phyloP scores from a whole-genome alignment of 2,888 invertebrate species.

The Drosophila trichaetosa region DNA sequence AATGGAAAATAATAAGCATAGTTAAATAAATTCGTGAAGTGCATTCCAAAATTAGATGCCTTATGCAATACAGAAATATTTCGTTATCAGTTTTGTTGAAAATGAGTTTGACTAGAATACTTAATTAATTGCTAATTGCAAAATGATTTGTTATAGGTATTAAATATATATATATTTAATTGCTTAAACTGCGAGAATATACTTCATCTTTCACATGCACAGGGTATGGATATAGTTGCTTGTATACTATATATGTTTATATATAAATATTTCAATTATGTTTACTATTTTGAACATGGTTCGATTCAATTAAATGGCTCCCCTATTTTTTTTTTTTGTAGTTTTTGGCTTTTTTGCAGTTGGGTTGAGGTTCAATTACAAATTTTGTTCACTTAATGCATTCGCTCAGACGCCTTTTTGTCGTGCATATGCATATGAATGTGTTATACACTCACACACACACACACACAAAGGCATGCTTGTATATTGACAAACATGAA shows the following conservation, averaged over 20 bases:
- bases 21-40: neutral
- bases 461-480: neutral
- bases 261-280: conserved; percentile 10
- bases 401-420: conserved; percentile 2
- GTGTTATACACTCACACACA: neutral
- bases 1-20: neutral
- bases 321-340: neutral
- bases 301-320: conserved; percentile 21
- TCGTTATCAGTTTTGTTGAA: neutral
- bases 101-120: neutral
- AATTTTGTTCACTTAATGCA: conserved; percentile 15
- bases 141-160: neutral
- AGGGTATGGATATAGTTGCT: neutral
- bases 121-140: neutral
- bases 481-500: conserved; percentile 1
- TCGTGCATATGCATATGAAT: conserved; percentile 3
- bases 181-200: neutral
- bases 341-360: neutral
- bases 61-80: neutral
- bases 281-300: neutral
- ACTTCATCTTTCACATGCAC: neutral
- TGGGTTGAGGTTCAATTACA: conserved; percentile 5
- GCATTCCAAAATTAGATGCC: neutral
- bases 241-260: neutral
- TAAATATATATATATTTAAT: neutral